A percentile compares a stretch with the other conserved stretches of the same genome.
phyloP scores from a whole-genome alignment of 2,888 invertebrate genomes.

The Schizotus pectinicornis region DNA sequence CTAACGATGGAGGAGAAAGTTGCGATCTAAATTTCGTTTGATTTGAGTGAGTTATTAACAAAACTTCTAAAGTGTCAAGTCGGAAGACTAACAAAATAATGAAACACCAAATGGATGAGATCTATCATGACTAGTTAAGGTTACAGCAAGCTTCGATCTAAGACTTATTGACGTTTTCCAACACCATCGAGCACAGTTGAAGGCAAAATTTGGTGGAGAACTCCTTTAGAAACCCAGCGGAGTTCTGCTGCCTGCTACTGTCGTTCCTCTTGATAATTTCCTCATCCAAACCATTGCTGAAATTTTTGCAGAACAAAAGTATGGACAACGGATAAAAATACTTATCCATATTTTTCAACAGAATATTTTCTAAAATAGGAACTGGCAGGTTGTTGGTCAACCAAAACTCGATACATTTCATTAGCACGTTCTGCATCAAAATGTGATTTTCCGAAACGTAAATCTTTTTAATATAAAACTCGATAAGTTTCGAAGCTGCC shows the following conservation, averaged over 20 bases:
- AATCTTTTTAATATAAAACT: constrained; percentile 56
- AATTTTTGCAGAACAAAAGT: constrained; percentile 55
- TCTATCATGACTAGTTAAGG: constrained; percentile 20
- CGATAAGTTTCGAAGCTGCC: constrained; percentile 52
- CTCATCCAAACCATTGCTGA: constrained; percentile 39
- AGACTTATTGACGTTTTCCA: constrained; percentile 57
- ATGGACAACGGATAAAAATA: constrained; percentile 59
- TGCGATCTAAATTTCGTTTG: background rate
- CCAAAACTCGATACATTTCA: constrained; percentile 59
- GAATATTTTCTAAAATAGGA: constrained; percentile 52
- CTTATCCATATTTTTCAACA: constrained; percentile 58
- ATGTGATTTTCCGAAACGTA: constrained; percentile 58
- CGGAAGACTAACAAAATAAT: constrained; percentile 18
- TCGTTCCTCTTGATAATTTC: constrained; percentile 46
- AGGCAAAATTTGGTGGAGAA: constrained; percentile 60
- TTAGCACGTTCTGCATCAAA: constrained; percentile 58
- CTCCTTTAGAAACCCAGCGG: constrained; percentile 57
- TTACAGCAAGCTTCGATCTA: constrained; percentile 33
- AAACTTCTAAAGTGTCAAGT: background rate
- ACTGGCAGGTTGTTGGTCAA: constrained; percentile 55
- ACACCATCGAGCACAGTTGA: constrained; percentile 58
- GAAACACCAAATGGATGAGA: constrained; percentile 27
- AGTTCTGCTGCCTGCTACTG: constrained; percentile 39
- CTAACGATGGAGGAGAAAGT: too few species aligned
- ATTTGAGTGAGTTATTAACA: background rate